Evolutionary conservation across 1,140 invertebrate genomes (phyloP).

Genomic region (Leptopilina clavipes): DNA sequence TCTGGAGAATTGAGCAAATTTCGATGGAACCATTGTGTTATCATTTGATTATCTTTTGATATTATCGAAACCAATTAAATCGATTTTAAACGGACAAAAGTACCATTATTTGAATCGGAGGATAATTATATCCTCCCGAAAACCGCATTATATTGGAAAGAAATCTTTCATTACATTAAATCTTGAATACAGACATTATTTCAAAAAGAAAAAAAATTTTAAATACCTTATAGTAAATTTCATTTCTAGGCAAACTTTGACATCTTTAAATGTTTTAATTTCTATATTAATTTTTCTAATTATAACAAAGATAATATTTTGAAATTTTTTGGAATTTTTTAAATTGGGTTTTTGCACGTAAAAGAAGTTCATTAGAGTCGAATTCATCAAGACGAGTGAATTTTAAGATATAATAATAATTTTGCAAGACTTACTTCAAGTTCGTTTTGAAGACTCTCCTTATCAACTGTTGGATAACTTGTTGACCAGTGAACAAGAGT

Average conservation of each 20-base stretch:
- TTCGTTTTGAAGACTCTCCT: conserved; percentile 62
- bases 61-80: not conserved
- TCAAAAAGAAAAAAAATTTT: too few species aligned
- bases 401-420: conserved; percentile 13
- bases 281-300: too few species aligned
- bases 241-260: too few species aligned
- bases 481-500: conserved; percentile 53
- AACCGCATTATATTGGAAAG: not conserved
- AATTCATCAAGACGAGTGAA: not conserved
- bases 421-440: conserved; percentile 62
- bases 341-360: not conserved
- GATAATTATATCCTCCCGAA: not conserved
- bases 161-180: too few species aligned
- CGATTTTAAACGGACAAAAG: not conserved
- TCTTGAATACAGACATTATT: too few species aligned
- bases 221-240: too few species aligned
- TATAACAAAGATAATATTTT: not conserved
- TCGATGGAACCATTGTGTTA: not conserved
- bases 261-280: too few species aligned
- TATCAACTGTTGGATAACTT: conserved; percentile 59
- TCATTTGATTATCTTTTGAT: not conserved
- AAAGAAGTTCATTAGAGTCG: not conserved
- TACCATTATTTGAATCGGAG: not conserved
- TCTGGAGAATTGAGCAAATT: conserved; percentile 6
- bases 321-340: not conserved